Conservation (phyloP, 2,888 invertebrate genomes). For the Coelopa pilipes region DNA sequence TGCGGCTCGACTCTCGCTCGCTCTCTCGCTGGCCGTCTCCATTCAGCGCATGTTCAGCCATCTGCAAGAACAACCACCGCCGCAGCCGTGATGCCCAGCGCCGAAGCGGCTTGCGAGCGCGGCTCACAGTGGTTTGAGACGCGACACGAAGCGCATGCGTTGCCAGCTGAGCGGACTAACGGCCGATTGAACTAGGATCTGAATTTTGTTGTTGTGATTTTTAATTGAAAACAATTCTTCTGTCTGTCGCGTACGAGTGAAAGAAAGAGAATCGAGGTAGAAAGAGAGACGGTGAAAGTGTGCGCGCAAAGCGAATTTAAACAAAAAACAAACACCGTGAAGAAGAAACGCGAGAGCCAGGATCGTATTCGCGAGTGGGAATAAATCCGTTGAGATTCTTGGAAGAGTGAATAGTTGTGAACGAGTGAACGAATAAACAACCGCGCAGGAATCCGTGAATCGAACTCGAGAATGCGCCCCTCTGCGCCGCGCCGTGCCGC, state of each 20-base stretch:
- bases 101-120: constrained; percentile 44
- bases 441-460: too few species aligned
- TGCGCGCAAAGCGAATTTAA: background rate
- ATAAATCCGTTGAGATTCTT: too few species aligned
- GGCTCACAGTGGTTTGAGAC: constrained; percentile 62
- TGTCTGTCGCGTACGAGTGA: background rate
- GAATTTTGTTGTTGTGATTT: constrained; percentile 45
- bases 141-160: constrained; percentile 59
- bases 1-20: constrained; percentile 31
- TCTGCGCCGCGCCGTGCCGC: too few species aligned
- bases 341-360: background rate
- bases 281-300: background rate
- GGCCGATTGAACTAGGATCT: constrained; percentile 47
- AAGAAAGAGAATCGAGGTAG: background rate
- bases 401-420: too few species aligned
- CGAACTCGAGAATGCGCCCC: too few species aligned
- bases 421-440: too few species aligned
- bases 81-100: constrained; percentile 13
- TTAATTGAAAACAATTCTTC: constrained; percentile 4
- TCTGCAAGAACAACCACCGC: constrained; percentile 18
- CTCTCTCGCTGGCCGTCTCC: constrained; percentile 8
- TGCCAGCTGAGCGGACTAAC: constrained; percentile 49
- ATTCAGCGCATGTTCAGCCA: constrained; percentile 28
- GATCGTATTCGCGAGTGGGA: too few species aligned
- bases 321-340: background rate